Base-by-base conservation (phyloP, 2,888 invertebrate genomes). In the Mongoloraphidia duomilia region DNA sequence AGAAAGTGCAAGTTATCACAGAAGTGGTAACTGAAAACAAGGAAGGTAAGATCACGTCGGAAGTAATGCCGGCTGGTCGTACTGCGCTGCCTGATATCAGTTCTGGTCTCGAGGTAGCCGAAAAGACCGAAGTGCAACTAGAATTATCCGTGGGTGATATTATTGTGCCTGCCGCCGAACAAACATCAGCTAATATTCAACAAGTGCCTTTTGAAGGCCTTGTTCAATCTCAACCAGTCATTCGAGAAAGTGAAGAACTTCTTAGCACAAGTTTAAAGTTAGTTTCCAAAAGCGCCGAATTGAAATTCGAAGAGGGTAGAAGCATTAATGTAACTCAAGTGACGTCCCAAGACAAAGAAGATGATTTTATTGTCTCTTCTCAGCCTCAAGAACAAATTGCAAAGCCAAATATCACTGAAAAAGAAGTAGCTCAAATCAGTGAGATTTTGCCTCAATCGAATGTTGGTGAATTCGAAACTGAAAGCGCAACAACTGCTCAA, bases 321-420 rank as follows among this genome's bases (percentile, higher is more conserved):
- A 63, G 67, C 26, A 57, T 71, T n/a, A 63, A 63, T 1, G 59
- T 77, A 1, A 74, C 66, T 35, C 74, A 77, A 66, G 63, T 72
- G 34, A 66, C 69, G 50, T 60, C 65, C 41, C 71, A 70, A 56
- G 76, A 77, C 59, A 65, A 60, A 48, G 73, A 73, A 59, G 60
- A 63, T 40, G 50, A 57, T 2, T 63, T 72, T 12, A 57, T 63
- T 50, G 61, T 60, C 13, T 54, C 61, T 9, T 59, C 61, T 12
- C 61, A 61, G 55, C 68, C 68, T 35, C 56, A 57, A 42, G 57
- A 53, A 41, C 66, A 65, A 54, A 59, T 57, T 52, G 70, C 70
- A 34, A 55, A 58, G 33, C 51, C 63, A 13, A 62, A 63, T 52
- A 60, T 70, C 37, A 61, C 66, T 39, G 62, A 69, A 1, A 65